These are phyloP conservation scores for Melanotaenia nigrans DNA, from an alignment of 2,797 vertebrate species.

Conservation along the genomic window DNA sequence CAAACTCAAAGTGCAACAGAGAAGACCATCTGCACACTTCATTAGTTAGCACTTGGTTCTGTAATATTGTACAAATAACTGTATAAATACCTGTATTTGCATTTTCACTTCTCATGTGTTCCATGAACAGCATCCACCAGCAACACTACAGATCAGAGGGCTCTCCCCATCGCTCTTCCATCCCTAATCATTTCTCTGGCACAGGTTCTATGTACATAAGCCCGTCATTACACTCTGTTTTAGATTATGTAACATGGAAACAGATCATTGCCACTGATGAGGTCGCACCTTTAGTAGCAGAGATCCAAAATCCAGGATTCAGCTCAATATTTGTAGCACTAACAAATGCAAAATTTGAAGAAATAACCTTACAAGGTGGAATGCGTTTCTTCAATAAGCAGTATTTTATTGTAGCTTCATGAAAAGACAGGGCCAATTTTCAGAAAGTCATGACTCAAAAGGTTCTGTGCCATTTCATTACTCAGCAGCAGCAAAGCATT, in stretches of 20 bases:
- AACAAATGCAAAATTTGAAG: constrained; percentile 31
- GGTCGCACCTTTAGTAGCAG: constrained; percentile 20
- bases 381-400: background rate
- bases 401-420: constrained; percentile 7
- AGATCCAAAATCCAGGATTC: constrained; percentile 3
- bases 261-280: constrained; percentile 47
- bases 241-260: constrained; percentile 59
- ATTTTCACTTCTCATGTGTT: constrained; percentile 17
- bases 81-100: background rate
- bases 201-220: constrained; percentile 56
- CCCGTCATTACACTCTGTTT: constrained; percentile 26
- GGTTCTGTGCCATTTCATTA: background rate
- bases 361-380: background rate
- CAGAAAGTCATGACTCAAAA: background rate
- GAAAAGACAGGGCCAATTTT: background rate
- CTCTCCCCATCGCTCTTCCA: constrained; percentile 42
- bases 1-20: constrained; percentile 20
- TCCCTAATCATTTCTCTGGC: constrained; percentile 38
- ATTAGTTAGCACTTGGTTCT: constrained; percentile 34
- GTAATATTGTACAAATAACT: constrained; percentile 12
- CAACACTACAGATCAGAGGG: constrained; percentile 18
- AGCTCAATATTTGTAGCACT: constrained; percentile 15
- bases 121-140: constrained; percentile 18
- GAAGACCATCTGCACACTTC: constrained; percentile 17
- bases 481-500: background rate